Base-by-base conservation (phyloP, 1,140 invertebrate species). In the Onthophagus taurus region DNA sequence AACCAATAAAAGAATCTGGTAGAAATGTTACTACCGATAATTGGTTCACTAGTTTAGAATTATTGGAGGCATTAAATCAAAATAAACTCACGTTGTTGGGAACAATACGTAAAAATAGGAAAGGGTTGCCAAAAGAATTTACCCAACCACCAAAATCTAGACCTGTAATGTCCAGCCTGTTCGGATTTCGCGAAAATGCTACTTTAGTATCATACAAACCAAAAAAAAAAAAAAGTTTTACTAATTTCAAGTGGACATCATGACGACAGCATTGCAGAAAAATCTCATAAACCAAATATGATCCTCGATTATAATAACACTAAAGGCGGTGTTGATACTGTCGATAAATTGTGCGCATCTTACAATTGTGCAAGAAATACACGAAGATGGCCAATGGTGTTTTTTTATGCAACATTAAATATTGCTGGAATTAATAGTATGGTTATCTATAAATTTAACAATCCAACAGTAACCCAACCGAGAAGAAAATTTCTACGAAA, bases 321-420 rank as follows among this genome's bases (percentile, higher is more conserved):
- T 2, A 70, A 69, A 54, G 51, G 57, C 11, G 62, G 59, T 9
- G 61, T 67, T 2, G 59, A 66, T 52, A 57, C 42, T 11, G 57
- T 60, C 26, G 60, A 69, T 51, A 44, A 58, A 48, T 45, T 54
- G 26, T 63, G 54, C 45, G 42, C 57, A 49, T 49, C 30, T 31
- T 49, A 50, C 41, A 42, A 18, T 16, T 65, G 65, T 4, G 59
- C 64, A 52, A 60, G 68, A 33, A 57, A 66, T 29, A 66, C 66
- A 35, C 62, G 66, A 48, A 64, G 70, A 52, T 75, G 72, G 72
- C 65, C 68, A 7, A 50, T 72, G 9, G 66, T 66, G 5, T 47
- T 73, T 33, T 74, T 35, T 74, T n/a, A n/a, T 54, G 63, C 63
- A 29, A 47, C 71, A 9, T 49, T 75, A 5, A 68, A 73, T 52